Evolutionary conservation across 2,113 vertebrate genomes (phyloP), one percentile per base, ranked within the genome.

Genomic region (Nipponia nippon): DNA sequence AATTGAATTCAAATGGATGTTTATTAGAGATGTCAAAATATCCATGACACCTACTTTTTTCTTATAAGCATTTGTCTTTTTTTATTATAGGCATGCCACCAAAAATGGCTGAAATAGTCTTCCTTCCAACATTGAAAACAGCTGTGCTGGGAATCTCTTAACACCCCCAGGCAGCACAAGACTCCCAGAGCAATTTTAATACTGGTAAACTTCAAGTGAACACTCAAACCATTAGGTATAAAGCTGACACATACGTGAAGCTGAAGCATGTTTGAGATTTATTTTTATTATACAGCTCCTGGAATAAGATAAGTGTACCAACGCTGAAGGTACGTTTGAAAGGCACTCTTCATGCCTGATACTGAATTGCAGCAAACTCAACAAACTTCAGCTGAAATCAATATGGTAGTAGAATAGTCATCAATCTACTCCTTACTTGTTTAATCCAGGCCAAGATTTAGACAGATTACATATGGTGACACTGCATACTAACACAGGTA

Each of bases 351-450:
- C 44, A 34, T 67, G 34, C 36, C 36, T 34, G 42, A 69, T 42
- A 59, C 61, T 71, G 47, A 84, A 81, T 52, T 63, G 77, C 70
- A 84, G 38, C 44, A 92, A 84, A 36, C 61, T 84, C 77, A 71
- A 84, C 61, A 77, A 82, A 78, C 65, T 82, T 86, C 72, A 71
- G 15, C n/a, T 94, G 81, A 95, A 95, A 94, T 95, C 91, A 91
- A 91, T 95, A 76, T 36, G 52, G 53, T 11, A 71, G 59, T 61
- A 89, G 61, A 49, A 59, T 21, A 81, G 61, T 79, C 59, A 89
- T 94, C 89, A 95, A 87, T 93, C 86, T 89, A 32, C 44, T 83
- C 47, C 34, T 71, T 80, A 27, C 47, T 91, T 92, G 16, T 75
- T 84, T 96, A 94, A 95, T 94, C 80, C 47, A 38, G 56, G 56